Conservation (phyloP, 2,888 invertebrate species). For the Himalopsyche kuldschensis region DNA sequence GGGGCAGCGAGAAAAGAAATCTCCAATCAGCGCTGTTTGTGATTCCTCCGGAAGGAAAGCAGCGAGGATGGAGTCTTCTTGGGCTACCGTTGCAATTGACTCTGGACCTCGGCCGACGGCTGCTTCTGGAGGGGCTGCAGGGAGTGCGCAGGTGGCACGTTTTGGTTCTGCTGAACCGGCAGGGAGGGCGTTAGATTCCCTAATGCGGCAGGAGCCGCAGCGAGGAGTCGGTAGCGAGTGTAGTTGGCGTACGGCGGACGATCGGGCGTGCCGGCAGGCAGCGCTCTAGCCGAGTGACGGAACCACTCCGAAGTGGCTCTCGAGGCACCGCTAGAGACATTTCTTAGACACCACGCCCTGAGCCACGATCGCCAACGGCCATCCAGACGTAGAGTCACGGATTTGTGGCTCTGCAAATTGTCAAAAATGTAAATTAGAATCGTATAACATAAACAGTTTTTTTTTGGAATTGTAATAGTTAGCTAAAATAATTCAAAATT, state of each 20-base stretch:
- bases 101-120: neutral
- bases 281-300: slow-evolving; percentile 20
- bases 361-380: slow-evolving; percentile 48
- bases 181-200: neutral
- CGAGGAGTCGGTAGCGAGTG: slow-evolving; percentile 23
- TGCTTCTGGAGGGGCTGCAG: neutral
- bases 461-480: too few relatives aligned
- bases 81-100: neutral
- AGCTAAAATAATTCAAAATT: too few relatives aligned
- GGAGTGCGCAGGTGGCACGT: neutral
- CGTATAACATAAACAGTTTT: too few relatives aligned
- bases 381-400: slow-evolving; percentile 50
- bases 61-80: neutral
- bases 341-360: slow-evolving; percentile 45
- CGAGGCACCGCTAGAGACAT: slow-evolving; percentile 30
- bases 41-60: neutral
- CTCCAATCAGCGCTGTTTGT: slow-evolving; percentile 1
- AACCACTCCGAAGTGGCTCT: slow-evolving; percentile 32
- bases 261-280: slow-evolving; percentile 16
- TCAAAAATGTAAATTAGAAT: slow-evolving; percentile 8
- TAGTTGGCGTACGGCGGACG: slow-evolving; percentile 33
- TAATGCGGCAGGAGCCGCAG: neutral
- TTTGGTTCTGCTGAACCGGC: neutral
- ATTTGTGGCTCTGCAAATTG: slow-evolving; percentile 41
- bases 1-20: neutral